Percentiles rank a stretch among this genome's conserved stretches.
Evolutionary conservation across 2,797 vertebrate genomes (phyloP).

Genomic region (Prionace glauca): DNA sequence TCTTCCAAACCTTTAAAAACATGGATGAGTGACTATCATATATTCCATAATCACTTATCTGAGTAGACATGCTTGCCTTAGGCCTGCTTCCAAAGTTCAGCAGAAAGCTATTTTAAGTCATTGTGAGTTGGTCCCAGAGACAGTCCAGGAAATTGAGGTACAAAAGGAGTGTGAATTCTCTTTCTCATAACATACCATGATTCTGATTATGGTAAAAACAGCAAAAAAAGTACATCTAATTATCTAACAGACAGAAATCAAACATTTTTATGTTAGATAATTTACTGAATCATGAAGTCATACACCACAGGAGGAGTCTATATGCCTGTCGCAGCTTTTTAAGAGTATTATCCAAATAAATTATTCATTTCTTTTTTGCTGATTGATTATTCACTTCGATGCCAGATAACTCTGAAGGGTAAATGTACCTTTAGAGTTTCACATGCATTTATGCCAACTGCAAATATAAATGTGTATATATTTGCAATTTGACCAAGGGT

Average conservation of each 20-base stretch:
- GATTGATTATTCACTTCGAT: not conserved
- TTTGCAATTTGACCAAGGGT: not conserved
- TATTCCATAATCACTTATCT: no score
- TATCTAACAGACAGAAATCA: not conserved
- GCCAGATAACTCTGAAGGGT: not conserved
- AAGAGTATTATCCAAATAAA: not conserved
- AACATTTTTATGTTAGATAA: not conserved
- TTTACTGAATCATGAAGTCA: not conserved
- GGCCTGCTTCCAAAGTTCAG: no score
- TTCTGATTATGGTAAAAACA: not conserved
- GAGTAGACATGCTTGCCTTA: no score
- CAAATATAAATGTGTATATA: slow-evolving; percentile 4
- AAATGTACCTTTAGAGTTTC: not conserved
- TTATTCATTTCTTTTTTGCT: not conserved
- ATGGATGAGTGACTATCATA: no score
- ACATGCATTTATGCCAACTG: not conserved
- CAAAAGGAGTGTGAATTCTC: no score
- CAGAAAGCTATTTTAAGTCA: no score
- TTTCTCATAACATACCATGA: not conserved
- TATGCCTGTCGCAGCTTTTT: not conserved
- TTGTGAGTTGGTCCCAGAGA: no score
- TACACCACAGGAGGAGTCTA: no score
- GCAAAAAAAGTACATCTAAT: not conserved
- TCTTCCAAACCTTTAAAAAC: no score
- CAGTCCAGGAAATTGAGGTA: no score